phyloP scores from a whole-genome alignment of 37 sponge, comb jelly and placozoan genomes.

The Haliclona indistincta region DNA sequence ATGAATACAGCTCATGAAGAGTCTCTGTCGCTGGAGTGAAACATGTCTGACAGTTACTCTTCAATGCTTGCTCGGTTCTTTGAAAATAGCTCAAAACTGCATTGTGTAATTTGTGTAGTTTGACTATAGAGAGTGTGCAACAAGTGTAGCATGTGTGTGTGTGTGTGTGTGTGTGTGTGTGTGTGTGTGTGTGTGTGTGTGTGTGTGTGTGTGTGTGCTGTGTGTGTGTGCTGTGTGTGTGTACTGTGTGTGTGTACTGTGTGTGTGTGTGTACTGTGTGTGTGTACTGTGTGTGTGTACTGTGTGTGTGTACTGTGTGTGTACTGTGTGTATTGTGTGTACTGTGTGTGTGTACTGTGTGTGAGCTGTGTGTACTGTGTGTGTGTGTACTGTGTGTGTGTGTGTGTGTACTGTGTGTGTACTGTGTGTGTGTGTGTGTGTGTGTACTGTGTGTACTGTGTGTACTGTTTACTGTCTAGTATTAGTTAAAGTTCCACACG shows the following conservation, averaged over 20 bases:
- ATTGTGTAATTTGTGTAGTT: no score
- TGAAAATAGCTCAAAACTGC: no score
- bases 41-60: no score
- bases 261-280: constrained; percentile 7
- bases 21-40: no score
- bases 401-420: background rate
- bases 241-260: background rate
- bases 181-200: constrained; percentile 36
- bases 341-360: constrained; percentile 18
- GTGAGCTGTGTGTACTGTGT: constrained; percentile 7
- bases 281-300: background rate
- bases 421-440: constrained; percentile 2
- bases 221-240: constrained; percentile 1
- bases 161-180: constrained; percentile 36
- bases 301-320: background rate
- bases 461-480: background rate
- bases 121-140: constrained; percentile 27
- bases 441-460: background rate
- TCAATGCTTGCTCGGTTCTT: no score
- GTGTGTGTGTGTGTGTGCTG: constrained; percentile 23
- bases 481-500: background rate
- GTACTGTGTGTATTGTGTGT: constrained; percentile 25
- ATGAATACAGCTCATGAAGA: no score
- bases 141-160: constrained; percentile 6
- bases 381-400: constrained; percentile 15